These are phyloP conservation scores for Lateolabrax maculatus DNA, from an alignment of 2,797 vertebrate genomes.

Conservation along the genomic window DNA sequence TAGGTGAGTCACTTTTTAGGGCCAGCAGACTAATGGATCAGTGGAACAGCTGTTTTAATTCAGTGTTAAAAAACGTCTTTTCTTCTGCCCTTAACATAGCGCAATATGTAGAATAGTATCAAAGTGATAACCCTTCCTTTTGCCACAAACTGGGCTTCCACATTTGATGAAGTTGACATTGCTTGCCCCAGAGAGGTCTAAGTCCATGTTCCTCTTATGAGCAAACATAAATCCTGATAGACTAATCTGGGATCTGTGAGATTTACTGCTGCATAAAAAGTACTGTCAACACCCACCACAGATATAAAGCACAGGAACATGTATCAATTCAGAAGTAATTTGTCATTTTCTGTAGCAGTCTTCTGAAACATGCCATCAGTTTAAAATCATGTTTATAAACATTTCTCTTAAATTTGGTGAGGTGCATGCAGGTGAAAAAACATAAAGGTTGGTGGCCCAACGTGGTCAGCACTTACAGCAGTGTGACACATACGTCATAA, in stretches of 20 bases:
- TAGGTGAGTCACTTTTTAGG: constrained; percentile 88
- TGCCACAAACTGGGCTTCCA: too few relatives aligned
- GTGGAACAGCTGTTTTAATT: background rate
- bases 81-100: background rate
- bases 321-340: too few relatives aligned
- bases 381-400: background rate
- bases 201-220: background rate
- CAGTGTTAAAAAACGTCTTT: too few relatives aligned
- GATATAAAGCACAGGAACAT: background rate
- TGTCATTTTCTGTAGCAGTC: background rate
- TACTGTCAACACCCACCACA: background rate
- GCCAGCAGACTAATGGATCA: background rate
- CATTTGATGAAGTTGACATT: too few relatives aligned
- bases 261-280: too few relatives aligned
- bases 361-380: background rate
- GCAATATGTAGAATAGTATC: background rate
- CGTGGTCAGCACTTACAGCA: background rate
- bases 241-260: too few relatives aligned
- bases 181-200: too few relatives aligned
- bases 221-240: too few relatives aligned
- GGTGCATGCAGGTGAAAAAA: too few relatives aligned
- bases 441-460: background rate
- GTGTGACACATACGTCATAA: background rate
- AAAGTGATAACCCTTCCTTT: background rate
- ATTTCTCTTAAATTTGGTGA: background rate